These are phyloP conservation scores for Acanthornis magna DNA, from an alignment of 2,797 vertebrate genomes.

Conservation along the genomic window DNA sequence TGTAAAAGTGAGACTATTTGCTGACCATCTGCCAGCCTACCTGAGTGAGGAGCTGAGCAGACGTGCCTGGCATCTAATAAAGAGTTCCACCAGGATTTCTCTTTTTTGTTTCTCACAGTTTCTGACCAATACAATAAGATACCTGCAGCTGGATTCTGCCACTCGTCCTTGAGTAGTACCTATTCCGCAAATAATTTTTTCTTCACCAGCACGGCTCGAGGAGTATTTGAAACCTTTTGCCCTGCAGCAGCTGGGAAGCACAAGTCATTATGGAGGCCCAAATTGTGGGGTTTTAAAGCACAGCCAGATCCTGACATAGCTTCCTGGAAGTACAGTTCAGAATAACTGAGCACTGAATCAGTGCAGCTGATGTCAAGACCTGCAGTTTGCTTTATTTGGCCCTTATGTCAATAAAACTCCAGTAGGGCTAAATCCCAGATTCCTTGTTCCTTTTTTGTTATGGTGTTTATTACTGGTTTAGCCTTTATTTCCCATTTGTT, in stretches of 20 bases:
- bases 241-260: background rate
- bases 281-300: background rate
- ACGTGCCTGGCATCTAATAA: slow-evolving; percentile 16
- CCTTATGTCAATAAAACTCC: background rate
- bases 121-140: background rate
- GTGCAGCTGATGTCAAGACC: background rate
- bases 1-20: slow-evolving; percentile 41
- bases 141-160: background rate
- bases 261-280: background rate
- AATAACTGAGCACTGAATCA: background rate
- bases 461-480: background rate
- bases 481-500: background rate
- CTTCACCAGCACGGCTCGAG: background rate
- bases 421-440: background rate
- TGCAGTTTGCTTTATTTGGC: background rate
- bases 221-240: background rate
- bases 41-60: slow-evolving; percentile 22
- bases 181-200: background rate
- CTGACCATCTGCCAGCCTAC: slow-evolving; percentile 58
- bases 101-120: background rate
- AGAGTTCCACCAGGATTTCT: background rate
- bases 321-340: background rate
- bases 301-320: background rate
- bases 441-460: background rate
- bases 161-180: background rate